Evolutionary conservation across 1,140 invertebrate genomes (phyloP).

Genomic region (Achatina immaculata): DNA sequence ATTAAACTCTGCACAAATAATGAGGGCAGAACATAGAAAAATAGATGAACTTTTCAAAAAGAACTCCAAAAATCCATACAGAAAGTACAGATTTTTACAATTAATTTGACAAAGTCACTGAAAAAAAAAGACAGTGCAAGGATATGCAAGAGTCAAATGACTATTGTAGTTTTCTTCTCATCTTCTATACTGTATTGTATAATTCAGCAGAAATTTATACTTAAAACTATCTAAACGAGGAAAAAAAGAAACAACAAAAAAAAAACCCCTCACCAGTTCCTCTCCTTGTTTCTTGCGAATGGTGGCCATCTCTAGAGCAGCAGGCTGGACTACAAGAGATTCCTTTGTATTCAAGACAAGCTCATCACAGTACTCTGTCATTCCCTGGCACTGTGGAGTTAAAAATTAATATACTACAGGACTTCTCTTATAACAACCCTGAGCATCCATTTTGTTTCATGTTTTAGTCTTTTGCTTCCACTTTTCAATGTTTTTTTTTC

Average conservation of each 20-base stretch:
- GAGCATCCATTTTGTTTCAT: too few species aligned
- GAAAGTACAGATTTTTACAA: too few species aligned
- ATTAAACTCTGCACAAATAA: too few species aligned
- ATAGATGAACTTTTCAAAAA: too few species aligned
- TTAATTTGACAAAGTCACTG: too few species aligned
- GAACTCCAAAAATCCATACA: too few species aligned
- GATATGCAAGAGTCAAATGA: too few species aligned
- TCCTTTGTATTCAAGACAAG: constrained; percentile 89
- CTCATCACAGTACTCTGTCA: constrained; percentile 81
- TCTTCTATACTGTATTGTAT: not conserved
- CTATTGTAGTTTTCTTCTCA: not conserved
- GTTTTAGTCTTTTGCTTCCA: too few species aligned
- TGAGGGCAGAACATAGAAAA: too few species aligned
- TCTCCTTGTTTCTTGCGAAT: constrained; percentile 86
- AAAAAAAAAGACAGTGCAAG: too few species aligned
- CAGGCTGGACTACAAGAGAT: constrained; percentile 89
- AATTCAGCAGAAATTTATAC: not conserved
- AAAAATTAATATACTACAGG: too few species aligned
- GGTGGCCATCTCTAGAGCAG: constrained; percentile 86
- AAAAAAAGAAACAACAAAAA: not conserved
- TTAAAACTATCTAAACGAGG: not conserved
- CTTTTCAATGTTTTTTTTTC: too few species aligned
- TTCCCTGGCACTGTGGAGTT: constrained; percentile 19
- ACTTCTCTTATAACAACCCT: not conserved
- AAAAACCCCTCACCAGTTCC: constrained; percentile 74